Conservation (phyloP, 2,113 vertebrate genomes). For the Calyptomena viridis region DNA sequence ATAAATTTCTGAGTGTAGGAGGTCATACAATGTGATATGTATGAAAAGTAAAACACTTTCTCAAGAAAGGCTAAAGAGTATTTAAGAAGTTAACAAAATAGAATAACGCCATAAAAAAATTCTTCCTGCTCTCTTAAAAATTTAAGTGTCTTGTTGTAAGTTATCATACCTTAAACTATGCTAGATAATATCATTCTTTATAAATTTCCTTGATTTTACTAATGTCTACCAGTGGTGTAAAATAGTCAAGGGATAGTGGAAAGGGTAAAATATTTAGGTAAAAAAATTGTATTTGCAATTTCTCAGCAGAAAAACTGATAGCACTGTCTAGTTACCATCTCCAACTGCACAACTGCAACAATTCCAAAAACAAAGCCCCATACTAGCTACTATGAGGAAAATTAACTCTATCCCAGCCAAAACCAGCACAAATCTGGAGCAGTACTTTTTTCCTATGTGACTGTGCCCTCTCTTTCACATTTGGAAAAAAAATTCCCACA, state of each 20-base stretch:
- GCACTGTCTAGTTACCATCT: neutral
- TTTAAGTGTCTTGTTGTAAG: neutral
- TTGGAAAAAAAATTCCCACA: neutral
- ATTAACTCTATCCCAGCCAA: neutral
- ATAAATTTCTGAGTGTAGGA: neutral
- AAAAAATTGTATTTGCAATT: neutral
- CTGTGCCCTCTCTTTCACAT: neutral
- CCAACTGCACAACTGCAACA: neutral
- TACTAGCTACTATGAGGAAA: neutral
- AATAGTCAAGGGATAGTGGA: neutral
- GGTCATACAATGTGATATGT: neutral
- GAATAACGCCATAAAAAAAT: neutral
- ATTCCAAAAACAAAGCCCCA: neutral
- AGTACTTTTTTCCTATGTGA: neutral
- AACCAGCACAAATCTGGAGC: fast-evolving
- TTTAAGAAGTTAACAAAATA: neutral
- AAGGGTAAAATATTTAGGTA: neutral
- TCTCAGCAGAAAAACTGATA: neutral
- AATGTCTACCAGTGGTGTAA: neutral
- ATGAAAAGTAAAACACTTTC: neutral
- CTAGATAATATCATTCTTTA: neutral
- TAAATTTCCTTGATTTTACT: neutral
- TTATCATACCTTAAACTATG: neutral
- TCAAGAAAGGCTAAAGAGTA: neutral
- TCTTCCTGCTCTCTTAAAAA: neutral